These are phyloP conservation scores for Natrix natrix DNA, from an alignment of 2,797 vertebrate species.

Conservation along the genomic window DNA sequence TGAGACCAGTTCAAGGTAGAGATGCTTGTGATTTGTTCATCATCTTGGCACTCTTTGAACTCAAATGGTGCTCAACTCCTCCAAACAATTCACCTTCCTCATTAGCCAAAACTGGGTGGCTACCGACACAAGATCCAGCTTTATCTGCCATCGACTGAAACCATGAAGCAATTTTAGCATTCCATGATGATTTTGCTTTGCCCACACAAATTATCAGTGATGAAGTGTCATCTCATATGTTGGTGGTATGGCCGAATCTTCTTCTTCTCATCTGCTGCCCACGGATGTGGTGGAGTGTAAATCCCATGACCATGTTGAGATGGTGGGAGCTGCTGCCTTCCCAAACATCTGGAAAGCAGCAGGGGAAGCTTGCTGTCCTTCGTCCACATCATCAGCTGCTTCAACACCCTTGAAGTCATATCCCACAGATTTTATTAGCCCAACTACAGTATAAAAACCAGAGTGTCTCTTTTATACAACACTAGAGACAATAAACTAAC, in stretches of 20 bases:
- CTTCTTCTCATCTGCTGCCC: neutral
- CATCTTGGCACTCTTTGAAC: neutral
- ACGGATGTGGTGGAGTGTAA: neutral
- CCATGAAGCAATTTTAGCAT: neutral
- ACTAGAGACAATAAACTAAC: neutral
- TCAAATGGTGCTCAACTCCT: neutral
- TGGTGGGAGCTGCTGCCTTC: neutral
- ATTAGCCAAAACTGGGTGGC: neutral
- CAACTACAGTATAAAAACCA: conserved; percentile 25
- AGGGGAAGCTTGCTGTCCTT: neutral
- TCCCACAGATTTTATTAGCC: neutral
- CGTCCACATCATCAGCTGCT: rapidly evolving
- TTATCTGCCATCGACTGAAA: neutral
- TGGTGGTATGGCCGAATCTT: neutral
- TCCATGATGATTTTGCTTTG: neutral
- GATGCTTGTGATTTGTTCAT: neutral
- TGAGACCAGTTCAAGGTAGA: neutral
- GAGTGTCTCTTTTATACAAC: conserved; percentile 34
- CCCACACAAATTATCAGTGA: neutral
- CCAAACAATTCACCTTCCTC: neutral
- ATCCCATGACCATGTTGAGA: neutral
- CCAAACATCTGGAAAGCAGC: neutral
- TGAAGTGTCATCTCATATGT: no score
- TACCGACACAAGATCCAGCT: neutral
- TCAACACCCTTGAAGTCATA: conserved; percentile 3